Evolutionary conservation across 2,797 vertebrate genomes (phyloP).

Genomic region (Poecilia picta): DNA sequence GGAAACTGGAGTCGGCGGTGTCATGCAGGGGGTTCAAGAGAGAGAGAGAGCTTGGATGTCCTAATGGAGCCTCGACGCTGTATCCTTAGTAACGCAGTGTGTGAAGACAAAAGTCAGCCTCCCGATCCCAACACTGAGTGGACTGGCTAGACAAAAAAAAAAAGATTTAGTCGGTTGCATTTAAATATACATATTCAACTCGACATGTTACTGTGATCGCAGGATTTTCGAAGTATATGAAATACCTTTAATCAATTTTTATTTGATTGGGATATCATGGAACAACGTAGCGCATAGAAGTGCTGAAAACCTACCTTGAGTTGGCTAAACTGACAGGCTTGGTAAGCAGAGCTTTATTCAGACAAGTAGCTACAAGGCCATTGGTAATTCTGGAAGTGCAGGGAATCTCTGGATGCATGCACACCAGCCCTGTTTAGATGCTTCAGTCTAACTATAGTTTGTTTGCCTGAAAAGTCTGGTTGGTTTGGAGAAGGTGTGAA

Average conservation of each 20-base stretch:
- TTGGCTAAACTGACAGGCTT: neutral
- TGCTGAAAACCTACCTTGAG: neutral
- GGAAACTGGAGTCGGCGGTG: slow-evolving; percentile 68
- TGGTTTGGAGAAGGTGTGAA: too few species aligned
- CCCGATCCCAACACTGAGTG: slow-evolving; percentile 30
- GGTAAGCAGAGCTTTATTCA: neutral
- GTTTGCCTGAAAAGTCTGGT: too few species aligned
- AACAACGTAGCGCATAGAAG: neutral
- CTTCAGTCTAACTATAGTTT: too few species aligned
- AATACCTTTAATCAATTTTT: neutral
- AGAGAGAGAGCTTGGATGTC: slow-evolving; percentile 62
- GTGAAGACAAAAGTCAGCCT: slow-evolving; percentile 52
- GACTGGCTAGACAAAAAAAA: slow-evolving; percentile 5
- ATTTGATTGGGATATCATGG: neutral
- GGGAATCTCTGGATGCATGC: neutral
- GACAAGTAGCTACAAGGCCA: neutral
- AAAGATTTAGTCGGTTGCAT: neutral
- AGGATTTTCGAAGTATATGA: neutral
- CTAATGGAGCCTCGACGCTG: slow-evolving; percentile 66
- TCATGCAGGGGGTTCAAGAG: slow-evolving; percentile 51
- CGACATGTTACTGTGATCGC: neutral
- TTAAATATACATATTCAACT: neutral
- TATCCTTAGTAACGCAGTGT: slow-evolving; percentile 60
- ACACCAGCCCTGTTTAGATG: too few species aligned
- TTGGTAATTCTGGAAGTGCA: neutral